Conservation (phyloP, 2,797 vertebrate species). For the Enteromius unitaeniatus region DNA sequence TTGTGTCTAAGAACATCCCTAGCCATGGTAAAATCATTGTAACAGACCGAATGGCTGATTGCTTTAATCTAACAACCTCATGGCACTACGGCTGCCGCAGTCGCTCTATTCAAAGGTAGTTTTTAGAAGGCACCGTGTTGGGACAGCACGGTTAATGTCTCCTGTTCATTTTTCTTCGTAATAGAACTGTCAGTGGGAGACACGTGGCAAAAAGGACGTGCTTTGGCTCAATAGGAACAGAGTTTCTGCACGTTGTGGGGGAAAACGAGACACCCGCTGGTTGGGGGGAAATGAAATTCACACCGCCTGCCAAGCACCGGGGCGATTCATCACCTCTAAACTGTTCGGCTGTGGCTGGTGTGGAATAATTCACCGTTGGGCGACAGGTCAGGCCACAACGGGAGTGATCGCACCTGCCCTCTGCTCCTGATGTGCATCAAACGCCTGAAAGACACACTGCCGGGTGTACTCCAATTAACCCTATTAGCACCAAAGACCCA, state of each 20-base stretch:
- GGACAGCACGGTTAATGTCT: constrained; percentile 40
- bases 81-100: constrained; percentile 3
- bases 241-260: constrained; percentile 7
- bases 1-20: neutral
- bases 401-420: constrained; percentile 36
- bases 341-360: constrained; percentile 42
- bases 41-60: constrained; percentile 7
- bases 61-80: constrained; percentile 25
- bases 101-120: constrained; percentile 31
- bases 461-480: neutral
- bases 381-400: constrained; percentile 27
- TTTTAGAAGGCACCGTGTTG: constrained; percentile 41
- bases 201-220: constrained; percentile 39
- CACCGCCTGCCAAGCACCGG: constrained; percentile 32
- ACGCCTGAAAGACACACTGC: neutral
- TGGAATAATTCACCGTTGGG: constrained; percentile 45
- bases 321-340: constrained; percentile 55
- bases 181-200: constrained; percentile 49
- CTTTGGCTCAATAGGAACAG: constrained; percentile 34
- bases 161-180: constrained; percentile 54
- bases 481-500: neutral
- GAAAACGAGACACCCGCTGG: constrained; percentile 37
- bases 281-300: constrained; percentile 55
- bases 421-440: constrained; percentile 18
- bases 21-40: constrained; percentile 11